phyloP scores from a whole-genome alignment of 2,797 vertebrate species.

The Onychomys arenicola region DNA sequence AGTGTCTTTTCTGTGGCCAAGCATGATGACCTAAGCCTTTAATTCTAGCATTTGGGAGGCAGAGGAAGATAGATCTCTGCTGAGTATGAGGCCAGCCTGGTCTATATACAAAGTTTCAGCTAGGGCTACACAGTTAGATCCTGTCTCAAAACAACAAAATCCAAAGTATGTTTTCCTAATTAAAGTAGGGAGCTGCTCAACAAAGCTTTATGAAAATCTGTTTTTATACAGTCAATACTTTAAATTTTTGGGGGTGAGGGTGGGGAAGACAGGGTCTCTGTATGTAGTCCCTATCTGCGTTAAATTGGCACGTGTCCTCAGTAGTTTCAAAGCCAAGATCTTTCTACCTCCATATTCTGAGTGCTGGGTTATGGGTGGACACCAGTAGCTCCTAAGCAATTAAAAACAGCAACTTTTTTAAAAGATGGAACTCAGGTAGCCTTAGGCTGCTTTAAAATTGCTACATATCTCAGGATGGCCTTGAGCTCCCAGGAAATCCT shows the following conservation, averaged over 20 bases:
- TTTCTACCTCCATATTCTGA: background rate
- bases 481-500: background rate
- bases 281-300: background rate
- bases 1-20: background rate
- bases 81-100: background rate
- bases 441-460: background rate
- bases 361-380: background rate
- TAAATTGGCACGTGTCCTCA: background rate
- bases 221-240: background rate
- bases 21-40: background rate
- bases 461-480: background rate
- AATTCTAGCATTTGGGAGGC: background rate
- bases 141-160: background rate
- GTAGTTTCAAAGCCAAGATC: background rate
- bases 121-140: background rate
- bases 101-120: background rate
- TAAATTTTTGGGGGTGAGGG: background rate
- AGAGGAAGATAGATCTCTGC: background rate
- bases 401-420: background rate
- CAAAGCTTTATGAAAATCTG: background rate
- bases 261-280: background rate
- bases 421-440: background rate
- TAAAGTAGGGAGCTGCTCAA: conserved; percentile 4
- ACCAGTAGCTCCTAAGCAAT: background rate
- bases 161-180: background rate